Percentiles rank a stretch among this genome's conserved stretches.
phyloP scores from a whole-genome alignment of 2,888 invertebrate species.

The Steromphala cineraria region DNA sequence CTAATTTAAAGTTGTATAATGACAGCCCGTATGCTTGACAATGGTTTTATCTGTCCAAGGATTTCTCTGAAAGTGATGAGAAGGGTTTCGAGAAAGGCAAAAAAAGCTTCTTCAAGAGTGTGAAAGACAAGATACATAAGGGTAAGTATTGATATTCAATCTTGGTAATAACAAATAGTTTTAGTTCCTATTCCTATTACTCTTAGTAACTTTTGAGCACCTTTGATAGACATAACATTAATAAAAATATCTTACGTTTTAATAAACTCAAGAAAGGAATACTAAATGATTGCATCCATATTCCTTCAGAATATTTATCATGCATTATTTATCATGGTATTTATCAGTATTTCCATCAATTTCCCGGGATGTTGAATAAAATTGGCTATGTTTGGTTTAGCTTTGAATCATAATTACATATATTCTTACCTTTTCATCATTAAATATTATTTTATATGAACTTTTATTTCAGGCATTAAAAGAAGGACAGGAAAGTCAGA shows the following conservation, averaged over 20 bases:
- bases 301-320: too few species aligned
- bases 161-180: too few species aligned
- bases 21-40: too few species aligned
- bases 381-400: background rate
- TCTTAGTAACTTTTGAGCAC: too few species aligned
- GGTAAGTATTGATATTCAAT: conserved; percentile 45
- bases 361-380: background rate
- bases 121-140: conserved; percentile 77
- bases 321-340: too few species aligned
- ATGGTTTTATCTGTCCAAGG: conserved; percentile 20
- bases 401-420: background rate
- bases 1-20: too few species aligned
- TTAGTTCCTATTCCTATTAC: background rate
- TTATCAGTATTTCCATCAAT: background rate
- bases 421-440: background rate
- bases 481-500: conserved; percentile 28
- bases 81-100: conserved; percentile 76
- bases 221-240: too few species aligned
- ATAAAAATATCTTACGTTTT: too few species aligned
- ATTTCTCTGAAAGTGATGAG: conserved; percentile 36
- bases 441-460: background rate
- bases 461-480: conserved; percentile 24
- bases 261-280: too few species aligned
- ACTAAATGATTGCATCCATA: too few species aligned
- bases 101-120: conserved; percentile 84